Percentiles rank a stretch among this genome's conserved stretches.
Evolutionary conservation across 2,797 vertebrate genomes (phyloP).

Genomic region (Hippocampus kuda): DNA sequence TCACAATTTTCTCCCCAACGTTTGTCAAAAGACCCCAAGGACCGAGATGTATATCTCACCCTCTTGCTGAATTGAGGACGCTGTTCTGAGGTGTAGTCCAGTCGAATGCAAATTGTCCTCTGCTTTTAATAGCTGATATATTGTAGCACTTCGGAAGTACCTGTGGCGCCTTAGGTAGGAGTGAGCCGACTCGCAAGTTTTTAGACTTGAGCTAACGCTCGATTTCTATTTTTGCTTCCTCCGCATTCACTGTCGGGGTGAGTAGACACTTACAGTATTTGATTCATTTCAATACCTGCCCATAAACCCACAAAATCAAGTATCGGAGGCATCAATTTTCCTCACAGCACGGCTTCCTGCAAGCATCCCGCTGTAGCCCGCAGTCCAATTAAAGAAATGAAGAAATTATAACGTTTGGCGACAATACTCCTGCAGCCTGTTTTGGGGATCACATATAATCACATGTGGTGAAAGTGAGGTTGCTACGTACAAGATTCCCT

Average conservation of each 20-base stretch:
- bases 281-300: conserved; percentile 59
- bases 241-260: neutral
- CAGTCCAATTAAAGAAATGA: conserved; percentile 20
- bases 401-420: conserved; percentile 24
- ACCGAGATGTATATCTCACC: no score
- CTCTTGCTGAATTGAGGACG: neutral
- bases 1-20: no score
- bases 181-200: neutral
- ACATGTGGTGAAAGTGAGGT: conserved; percentile 22
- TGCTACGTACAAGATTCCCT: conserved; percentile 41
- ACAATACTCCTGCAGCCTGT: conserved; percentile 8
- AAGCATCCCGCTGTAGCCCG: conserved; percentile 22
- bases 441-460: conserved; percentile 7
- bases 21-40: neutral
- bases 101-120: neutral
- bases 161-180: neutral
- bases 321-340: conserved; percentile 39
- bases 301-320: conserved; percentile 17
- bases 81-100: neutral
- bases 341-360: conserved; percentile 25
- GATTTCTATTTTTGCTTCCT: neutral
- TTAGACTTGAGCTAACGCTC: no score
- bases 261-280: conserved; percentile 19
- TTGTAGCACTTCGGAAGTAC: neutral
- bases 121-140: neutral